Conservation (phyloP, 2,797 vertebrate genomes). For the Semaprochilodus insignis region DNA sequence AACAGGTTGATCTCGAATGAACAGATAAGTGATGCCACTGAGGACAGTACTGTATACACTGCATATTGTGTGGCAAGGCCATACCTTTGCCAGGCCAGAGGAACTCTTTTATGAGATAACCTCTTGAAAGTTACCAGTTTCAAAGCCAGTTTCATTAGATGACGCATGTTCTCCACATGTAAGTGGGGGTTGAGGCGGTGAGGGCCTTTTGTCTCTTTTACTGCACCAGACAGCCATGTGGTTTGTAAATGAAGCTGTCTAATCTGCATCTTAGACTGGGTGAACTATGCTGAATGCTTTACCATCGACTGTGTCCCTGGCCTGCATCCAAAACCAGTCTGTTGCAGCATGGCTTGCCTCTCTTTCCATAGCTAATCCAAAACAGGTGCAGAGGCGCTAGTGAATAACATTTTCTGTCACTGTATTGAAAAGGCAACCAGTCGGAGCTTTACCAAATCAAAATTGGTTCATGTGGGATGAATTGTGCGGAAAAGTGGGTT, state of each 20-base stretch:
- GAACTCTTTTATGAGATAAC: slow-evolving; percentile 60
- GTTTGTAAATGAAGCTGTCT: slow-evolving; percentile 37
- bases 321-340: slow-evolving; percentile 60
- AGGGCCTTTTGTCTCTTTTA: slow-evolving; percentile 26
- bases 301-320: slow-evolving; percentile 42
- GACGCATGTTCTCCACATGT: slow-evolving; percentile 46
- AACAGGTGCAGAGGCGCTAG: slow-evolving; percentile 62
- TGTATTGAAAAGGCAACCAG: slow-evolving; percentile 62
- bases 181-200: neutral
- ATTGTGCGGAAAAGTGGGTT: slow-evolving; percentile 7
- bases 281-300: slow-evolving; percentile 48
- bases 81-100: slow-evolving; percentile 45
- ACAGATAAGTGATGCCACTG: neutral
- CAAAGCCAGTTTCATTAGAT: slow-evolving; percentile 58
- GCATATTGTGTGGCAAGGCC: neutral
- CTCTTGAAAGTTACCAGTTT: slow-evolving; percentile 57
- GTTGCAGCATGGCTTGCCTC: slow-evolving; percentile 67
- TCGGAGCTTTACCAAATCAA: slow-evolving; percentile 63
- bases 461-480: slow-evolving; percentile 30
- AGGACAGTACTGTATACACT: neutral
- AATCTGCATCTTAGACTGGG: slow-evolving; percentile 47
- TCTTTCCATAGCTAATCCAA: slow-evolving; percentile 70
- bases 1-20: no score
- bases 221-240: slow-evolving; percentile 41
- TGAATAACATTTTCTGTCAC: slow-evolving; percentile 63